Conservation (phyloP, 2,113 vertebrate species). For the Genyomyrus donnyi region DNA sequence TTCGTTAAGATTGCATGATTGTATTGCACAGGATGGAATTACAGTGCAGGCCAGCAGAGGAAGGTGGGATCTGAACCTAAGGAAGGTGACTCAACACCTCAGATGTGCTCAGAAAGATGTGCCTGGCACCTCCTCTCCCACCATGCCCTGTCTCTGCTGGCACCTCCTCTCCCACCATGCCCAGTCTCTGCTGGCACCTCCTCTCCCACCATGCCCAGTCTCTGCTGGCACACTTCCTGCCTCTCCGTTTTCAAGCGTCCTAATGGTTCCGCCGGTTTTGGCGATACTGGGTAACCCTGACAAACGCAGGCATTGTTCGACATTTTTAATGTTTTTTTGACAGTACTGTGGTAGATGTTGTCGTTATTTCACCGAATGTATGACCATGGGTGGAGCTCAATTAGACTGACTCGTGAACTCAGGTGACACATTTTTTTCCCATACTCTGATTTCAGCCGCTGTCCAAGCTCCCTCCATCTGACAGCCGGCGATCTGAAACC, state of each 20-base stretch:
- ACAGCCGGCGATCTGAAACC: not conserved
- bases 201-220: not conserved
- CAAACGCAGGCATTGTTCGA: not conserved
- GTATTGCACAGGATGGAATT: not conserved
- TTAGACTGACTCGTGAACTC: not conserved
- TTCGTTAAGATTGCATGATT: not conserved
- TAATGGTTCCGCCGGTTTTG: not conserved
- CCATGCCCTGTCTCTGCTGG: not conserved
- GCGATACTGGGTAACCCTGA: slow-evolving; percentile 10
- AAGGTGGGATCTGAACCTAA: not conserved
- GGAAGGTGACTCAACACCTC: slow-evolving; percentile 3
- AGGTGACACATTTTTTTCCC: not conserved
- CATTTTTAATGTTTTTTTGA: not conserved
- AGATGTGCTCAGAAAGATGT: not conserved
- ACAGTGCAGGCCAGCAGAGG: not conserved
- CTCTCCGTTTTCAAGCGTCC: not conserved
- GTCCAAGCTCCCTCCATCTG: not conserved
- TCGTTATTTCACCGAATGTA: not conserved
- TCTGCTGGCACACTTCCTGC: not conserved
- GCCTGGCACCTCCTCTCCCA: not conserved
- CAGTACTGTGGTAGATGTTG: not conserved
- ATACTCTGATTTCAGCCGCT: not conserved
- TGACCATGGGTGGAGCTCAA: not conserved
- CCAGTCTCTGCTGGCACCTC: not conserved
- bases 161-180: too few relatives aligned